Conservation (phyloP, 1,140 invertebrate genomes). For the Papilio dardanus region DNA sequence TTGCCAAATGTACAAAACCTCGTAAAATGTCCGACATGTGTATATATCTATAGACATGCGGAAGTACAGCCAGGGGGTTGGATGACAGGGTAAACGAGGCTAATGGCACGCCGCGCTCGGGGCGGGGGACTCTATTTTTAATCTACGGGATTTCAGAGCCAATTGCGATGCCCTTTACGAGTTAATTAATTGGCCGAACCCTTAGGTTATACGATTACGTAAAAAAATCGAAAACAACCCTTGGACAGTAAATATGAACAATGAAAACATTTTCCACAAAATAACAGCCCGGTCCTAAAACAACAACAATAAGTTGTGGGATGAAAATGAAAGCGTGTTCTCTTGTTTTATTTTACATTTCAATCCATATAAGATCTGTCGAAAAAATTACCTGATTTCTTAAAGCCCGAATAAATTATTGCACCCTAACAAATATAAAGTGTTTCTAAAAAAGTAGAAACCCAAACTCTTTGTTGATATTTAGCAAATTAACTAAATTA, state of each 20-base stretch:
- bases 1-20: constrained; percentile 26
- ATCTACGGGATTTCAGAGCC: constrained; percentile 34
- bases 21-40: constrained; percentile 16
- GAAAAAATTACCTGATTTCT: not conserved
- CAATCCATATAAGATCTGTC: not conserved
- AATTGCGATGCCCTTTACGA: constrained; percentile 28
- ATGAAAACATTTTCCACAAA: constrained; percentile 14
- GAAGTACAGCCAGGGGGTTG: constrained; percentile 37
- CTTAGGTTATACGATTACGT: constrained; percentile 14
- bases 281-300: not conserved
- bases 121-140: constrained; percentile 39
- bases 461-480: too few relatives aligned
- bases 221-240: not conserved
- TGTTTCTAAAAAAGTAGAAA: too few relatives aligned
- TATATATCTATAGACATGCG: constrained; percentile 15
- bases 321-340: not conserved
- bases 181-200: constrained; percentile 32
- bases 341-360: not conserved
- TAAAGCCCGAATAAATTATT: too few relatives aligned
- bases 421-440: too few relatives aligned
- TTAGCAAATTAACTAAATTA: too few relatives aligned
- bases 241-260: not conserved
- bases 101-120: constrained; percentile 38
- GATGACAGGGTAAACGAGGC: constrained; percentile 42
- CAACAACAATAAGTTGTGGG: not conserved